A percentile compares a stretch with the other conserved stretches of the same genome.
phyloP scores from a whole-genome alignment of 2,113 vertebrate species.

The Lucifuga dentata region DNA sequence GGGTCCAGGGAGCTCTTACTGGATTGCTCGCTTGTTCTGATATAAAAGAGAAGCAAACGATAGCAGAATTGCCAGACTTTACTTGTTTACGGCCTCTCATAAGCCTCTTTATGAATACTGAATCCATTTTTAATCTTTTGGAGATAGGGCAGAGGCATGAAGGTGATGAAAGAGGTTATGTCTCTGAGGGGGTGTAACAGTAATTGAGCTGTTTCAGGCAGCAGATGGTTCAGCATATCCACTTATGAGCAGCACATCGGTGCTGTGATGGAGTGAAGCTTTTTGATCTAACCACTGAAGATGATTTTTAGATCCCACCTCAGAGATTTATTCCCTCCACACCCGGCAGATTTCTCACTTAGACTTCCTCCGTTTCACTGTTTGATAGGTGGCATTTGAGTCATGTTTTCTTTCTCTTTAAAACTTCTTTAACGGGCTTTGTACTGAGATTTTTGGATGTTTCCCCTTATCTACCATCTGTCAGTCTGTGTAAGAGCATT shows the following conservation, averaged over 20 bases:
- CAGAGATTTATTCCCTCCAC: conserved; percentile 14
- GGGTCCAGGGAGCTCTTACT: conserved; percentile 14
- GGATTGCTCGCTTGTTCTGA: conserved; percentile 18
- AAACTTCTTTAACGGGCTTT: background rate
- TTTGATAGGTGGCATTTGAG: conserved; percentile 5
- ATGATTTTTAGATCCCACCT: conserved; percentile 26
- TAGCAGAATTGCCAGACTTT: conserved; percentile 12
- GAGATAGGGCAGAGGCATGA: conserved; percentile 15
- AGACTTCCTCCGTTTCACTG: background rate
- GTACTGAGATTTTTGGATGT: background rate
- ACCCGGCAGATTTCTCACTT: background rate
- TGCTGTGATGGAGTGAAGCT: background rate
- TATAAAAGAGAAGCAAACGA: conserved; percentile 38
- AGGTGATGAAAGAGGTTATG: conserved; percentile 9
- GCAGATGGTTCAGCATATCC: conserved; percentile 1
- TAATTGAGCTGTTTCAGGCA: conserved; percentile 29
- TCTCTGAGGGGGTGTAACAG: conserved; percentile 10
- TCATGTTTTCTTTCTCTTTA: background rate
- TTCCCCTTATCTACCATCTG: background rate
- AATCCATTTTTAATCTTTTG: conserved; percentile 29
- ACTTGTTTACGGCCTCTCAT: background rate
- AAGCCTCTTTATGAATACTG: background rate
- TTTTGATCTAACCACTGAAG: conserved; percentile 14
- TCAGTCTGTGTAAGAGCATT: background rate
- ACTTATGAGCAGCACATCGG: conserved; percentile 1